Conservation (phyloP, 2,797 vertebrate species). For the Pipistrellus nathusii region DNA sequence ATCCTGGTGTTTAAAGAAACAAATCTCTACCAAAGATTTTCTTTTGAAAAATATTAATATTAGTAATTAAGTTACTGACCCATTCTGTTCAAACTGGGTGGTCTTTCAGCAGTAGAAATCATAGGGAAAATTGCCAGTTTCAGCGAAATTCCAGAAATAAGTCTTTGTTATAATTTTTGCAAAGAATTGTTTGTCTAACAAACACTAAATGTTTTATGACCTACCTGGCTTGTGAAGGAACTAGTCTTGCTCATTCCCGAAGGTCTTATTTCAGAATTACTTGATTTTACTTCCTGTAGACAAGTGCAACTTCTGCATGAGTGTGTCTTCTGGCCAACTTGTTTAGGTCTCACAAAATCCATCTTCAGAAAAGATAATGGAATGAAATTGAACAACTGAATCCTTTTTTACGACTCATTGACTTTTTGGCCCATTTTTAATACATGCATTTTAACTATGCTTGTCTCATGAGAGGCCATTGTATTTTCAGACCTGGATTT, state of each 20-base stretch:
- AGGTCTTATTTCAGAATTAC: not conserved
- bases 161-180: conserved; percentile 79
- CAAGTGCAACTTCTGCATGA: not conserved
- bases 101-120: conserved; percentile 65
- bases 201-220: conserved; percentile 70
- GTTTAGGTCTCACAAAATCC: conserved; percentile 8
- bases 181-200: conserved; percentile 78
- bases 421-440: not conserved
- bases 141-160: conserved; percentile 78
- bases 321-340: not conserved
- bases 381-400: not conserved
- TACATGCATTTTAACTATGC: not conserved
- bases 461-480: not conserved
- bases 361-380: not conserved
- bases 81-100: conserved; percentile 76
- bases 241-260: conserved; percentile 45
- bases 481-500: not conserved
- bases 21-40: conserved; percentile 55
- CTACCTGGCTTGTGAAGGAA: conserved; percentile 43
- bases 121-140: conserved; percentile 70
- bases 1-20: not conserved
- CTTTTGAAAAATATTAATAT: not conserved
- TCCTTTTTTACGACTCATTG: not conserved
- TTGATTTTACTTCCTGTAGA: conserved; percentile 49
- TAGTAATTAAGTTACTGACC: conserved; percentile 65